Conservation (phyloP, 2,797 vertebrate species). For the Sebastes alutus region DNA sequence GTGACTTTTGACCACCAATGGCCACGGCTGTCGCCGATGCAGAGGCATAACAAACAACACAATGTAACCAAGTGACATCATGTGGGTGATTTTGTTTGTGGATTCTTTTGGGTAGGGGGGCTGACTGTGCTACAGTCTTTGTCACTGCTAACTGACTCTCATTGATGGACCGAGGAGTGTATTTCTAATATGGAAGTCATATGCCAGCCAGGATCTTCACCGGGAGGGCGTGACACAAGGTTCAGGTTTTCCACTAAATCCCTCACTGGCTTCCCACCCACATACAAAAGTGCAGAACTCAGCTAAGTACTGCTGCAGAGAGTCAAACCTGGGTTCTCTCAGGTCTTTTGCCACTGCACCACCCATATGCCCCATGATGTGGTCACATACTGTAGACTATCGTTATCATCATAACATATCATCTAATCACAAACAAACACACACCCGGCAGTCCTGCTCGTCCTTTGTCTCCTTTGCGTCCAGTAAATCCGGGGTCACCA, state of each 20-base stretch:
- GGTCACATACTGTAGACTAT: background rate
- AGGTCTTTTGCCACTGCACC: too few relatives aligned
- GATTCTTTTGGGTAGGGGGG: background rate
- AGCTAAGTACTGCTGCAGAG: too few relatives aligned
- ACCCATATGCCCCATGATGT: background rate
- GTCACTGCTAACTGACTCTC: background rate
- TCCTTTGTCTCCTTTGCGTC: conserved; percentile 88
- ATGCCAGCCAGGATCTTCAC: background rate
- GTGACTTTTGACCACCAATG: too few relatives aligned
- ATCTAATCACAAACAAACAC: background rate
- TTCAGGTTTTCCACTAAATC: background rate
- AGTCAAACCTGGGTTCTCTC: too few relatives aligned
- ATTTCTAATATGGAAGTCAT: background rate
- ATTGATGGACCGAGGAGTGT: background rate
- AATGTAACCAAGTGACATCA: background rate
- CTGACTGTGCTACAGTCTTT: background rate
- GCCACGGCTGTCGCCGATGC: too few relatives aligned
- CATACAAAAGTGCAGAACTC: too few relatives aligned
- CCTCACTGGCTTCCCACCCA: background rate
- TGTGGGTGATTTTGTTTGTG: background rate
- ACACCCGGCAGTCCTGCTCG: conserved; percentile 86
- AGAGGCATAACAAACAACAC: too few relatives aligned
- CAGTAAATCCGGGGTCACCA: conserved; percentile 87
- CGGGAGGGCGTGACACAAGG: background rate
- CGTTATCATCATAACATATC: background rate